Evolutionary conservation across 2,797 vertebrate species (phyloP), one percentile per base, ranked within the genome.

Genomic region (Trachops cirrhosus): DNA sequence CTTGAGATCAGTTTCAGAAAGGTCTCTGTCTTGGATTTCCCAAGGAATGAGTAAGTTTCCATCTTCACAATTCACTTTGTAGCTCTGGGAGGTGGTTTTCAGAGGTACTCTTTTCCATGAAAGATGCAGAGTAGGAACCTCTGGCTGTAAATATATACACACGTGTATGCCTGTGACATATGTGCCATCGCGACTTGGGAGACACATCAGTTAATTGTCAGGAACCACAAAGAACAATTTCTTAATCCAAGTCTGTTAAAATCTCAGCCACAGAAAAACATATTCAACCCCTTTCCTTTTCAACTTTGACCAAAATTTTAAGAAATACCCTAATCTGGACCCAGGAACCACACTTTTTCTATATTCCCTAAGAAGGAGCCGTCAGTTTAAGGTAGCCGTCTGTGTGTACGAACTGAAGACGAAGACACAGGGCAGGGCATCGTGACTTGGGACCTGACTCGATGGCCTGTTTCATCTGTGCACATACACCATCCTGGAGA

Each of bases 21-120:
- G 97, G 93, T 98, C 99, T 44, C 97, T 99, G 71, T 99, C 98
- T 59, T 98, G 99, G 99, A 98, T 98, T 97, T 99, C 99, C 41
- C 99, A 99, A 98, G 99, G 98, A 92, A 98, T 99, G 97, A 99
- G 99, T 99, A 98, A 98, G 99, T 98, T 89, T 97, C 83, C 18
- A 73, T 95, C 91, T 93, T 67, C 34, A 44, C 6, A 93, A 96
- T 95, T 90, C n/a, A 21, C 57, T n/a, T 74, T 32, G 71, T 32
- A 87, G 29, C 59, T 75, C 39, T 24, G 44, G 52, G 34, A 57
- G 52, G 34, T 46, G 18, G 54, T 10, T 68, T 91, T 90, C n/a
- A 50, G 67, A 94, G 50, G 70, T 15, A 29, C 2, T 74, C 39
- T 73, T 96, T 86, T 62, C 14, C n/a, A 21, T 19, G 34, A 62